Conservation (phyloP, 2,113 vertebrate genomes). For the Tragelaphus imberbis region DNA sequence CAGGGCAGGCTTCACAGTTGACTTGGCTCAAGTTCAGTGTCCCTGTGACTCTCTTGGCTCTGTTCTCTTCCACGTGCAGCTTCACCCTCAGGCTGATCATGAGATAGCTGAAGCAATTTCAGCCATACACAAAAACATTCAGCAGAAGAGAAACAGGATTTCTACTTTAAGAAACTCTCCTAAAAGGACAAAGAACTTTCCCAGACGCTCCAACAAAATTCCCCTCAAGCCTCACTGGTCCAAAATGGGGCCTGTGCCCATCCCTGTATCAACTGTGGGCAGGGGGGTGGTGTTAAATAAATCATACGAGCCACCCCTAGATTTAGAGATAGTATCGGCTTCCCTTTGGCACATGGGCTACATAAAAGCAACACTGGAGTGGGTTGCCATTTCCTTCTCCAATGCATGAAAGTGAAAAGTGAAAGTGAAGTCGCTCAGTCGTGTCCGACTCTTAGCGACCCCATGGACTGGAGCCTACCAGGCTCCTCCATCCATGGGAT, state of each 20-base stretch:
- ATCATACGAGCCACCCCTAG: neutral
- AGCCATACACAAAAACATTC: neutral
- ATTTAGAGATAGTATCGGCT: neutral
- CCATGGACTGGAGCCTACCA: no score
- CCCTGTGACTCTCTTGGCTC: neutral
- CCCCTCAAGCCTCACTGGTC: neutral
- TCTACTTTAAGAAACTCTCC: neutral
- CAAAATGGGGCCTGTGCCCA: neutral
- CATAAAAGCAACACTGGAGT: neutral
- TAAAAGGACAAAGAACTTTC: neutral
- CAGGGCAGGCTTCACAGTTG: neutral
- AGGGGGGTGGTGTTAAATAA: neutral
- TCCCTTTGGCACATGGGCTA: neutral
- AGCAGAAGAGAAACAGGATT: neutral
- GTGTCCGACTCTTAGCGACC: no score
- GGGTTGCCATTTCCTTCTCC: no score
- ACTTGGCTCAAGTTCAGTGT: neutral
- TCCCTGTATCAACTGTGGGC: neutral
- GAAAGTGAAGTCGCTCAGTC: no score
- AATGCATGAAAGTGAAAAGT: no score
- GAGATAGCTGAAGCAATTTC: neutral
- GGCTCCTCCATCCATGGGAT: no score
- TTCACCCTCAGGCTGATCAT: neutral
- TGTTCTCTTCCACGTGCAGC: neutral
- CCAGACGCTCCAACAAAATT: neutral